These are phyloP conservation scores for Salpingus planirostris DNA, from an alignment of 2,888 invertebrate species.

Conservation along the genomic window DNA sequence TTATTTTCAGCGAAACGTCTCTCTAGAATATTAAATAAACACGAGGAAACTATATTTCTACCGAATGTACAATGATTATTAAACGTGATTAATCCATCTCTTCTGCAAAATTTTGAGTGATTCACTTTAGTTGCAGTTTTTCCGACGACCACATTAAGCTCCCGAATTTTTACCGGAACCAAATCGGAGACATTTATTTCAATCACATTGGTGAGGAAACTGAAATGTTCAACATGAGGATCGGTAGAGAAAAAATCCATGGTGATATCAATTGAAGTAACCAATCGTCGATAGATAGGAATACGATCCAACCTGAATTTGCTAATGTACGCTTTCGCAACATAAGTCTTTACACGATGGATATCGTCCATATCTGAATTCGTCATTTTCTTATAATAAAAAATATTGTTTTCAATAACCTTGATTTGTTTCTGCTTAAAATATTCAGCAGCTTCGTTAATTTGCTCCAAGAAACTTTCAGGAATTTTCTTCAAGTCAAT, in stretches of 20 bases:
- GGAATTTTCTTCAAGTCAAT: neutral
- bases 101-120: too few species aligned
- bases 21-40: too few species aligned
- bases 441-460: neutral
- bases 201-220: neutral
- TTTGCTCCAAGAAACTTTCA: neutral
- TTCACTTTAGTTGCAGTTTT: neutral
- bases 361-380: neutral
- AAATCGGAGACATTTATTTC: neutral
- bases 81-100: too few species aligned
- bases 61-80: too few species aligned
- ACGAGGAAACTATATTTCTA: too few species aligned
- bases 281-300: neutral
- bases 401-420: neutral
- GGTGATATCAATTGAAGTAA: too few species aligned
- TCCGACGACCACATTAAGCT: neutral
- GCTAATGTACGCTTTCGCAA: neutral
- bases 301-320: neutral
- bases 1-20: too few species aligned
- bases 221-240: neutral
- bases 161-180: neutral
- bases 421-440: neutral
- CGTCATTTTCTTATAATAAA: neutral
- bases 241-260: too few species aligned
- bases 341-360: neutral